Conservation (phyloP, 1,140 invertebrate genomes). For the Hyles euphorbiae region DNA sequence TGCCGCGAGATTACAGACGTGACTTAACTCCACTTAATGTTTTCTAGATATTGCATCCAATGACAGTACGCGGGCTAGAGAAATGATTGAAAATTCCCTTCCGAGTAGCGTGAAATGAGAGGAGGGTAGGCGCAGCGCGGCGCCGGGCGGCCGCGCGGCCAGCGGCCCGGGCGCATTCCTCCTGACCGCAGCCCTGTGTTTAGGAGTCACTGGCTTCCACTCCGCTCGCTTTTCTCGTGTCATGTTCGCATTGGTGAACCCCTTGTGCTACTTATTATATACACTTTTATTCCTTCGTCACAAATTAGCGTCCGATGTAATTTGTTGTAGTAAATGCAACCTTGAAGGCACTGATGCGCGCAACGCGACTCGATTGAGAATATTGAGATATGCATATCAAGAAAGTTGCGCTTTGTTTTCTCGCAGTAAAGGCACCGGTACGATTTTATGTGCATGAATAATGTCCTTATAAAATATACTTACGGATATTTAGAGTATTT, state of each 20-base stretch:
- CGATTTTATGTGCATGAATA: too few relatives aligned
- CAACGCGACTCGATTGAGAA: neutral
- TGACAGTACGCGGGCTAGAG: conserved; percentile 46
- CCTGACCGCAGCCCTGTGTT: conserved; percentile 60
- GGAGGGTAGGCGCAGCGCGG: conserved; percentile 36
- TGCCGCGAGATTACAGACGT: conserved; percentile 23
- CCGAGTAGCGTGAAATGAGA: conserved; percentile 63
- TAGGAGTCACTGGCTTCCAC: conserved; percentile 36
- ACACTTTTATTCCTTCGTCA: too few relatives aligned
- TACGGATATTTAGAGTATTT: neutral
- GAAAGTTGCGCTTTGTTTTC: too few relatives aligned
- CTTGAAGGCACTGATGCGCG: too few relatives aligned
- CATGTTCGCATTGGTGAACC: too few relatives aligned
- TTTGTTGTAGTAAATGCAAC: too few relatives aligned
- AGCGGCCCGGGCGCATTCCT: conserved; percentile 45
- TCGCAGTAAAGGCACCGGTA: too few relatives aligned
- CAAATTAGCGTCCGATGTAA: too few relatives aligned
- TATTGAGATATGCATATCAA: neutral
- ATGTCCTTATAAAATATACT: too few relatives aligned
- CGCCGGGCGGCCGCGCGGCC: conserved; percentile 35
- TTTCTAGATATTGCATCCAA: conserved; percentile 48
- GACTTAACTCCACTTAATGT: conserved; percentile 26
- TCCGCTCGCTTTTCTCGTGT: conserved; percentile 11
- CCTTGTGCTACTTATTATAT: too few relatives aligned
- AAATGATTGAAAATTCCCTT: conserved; percentile 65